These are phyloP conservation scores for Megaceryle maxima DNA, from an alignment of 2,113 vertebrate species.

Conservation along the genomic window DNA sequence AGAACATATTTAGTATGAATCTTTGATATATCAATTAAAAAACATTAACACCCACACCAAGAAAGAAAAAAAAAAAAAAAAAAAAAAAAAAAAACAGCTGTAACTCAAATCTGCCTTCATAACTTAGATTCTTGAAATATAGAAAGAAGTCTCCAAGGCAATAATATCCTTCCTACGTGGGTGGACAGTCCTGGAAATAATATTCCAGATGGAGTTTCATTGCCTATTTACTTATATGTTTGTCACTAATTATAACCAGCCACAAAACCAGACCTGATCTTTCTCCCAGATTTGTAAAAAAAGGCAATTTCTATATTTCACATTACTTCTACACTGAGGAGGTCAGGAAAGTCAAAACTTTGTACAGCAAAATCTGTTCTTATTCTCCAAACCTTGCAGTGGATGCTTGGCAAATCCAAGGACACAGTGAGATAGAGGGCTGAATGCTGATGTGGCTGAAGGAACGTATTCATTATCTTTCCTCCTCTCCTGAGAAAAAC, in stretches of 20 bases:
- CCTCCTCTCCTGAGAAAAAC: not conserved
- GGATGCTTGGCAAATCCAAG: not conserved
- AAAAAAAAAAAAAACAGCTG: not conserved
- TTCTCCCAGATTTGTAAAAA: not conserved
- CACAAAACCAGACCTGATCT: not conserved
- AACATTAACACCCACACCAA: too few species aligned
- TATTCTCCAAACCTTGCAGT: not conserved
- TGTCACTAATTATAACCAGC: slow-evolving; percentile 33
- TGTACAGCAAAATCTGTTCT: not conserved
- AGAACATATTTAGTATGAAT: too few species aligned
- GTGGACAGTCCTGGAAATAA: slow-evolving; percentile 30
- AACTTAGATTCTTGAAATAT: slow-evolving; percentile 11
- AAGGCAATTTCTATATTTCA: not conserved
- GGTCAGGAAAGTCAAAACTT: not conserved
- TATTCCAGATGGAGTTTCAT: slow-evolving; percentile 44
- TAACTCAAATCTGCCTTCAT: not conserved
- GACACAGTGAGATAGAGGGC: not conserved
- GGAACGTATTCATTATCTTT: not conserved
- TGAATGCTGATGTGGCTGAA: not conserved
- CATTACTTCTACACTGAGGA: not conserved
- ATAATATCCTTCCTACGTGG: slow-evolving; percentile 21
- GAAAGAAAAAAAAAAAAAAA: too few species aligned
- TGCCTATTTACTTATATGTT: not conserved
- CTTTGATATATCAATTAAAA: too few species aligned
- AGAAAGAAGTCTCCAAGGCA: slow-evolving; percentile 18